phyloP scores from a whole-genome alignment of 2,113 vertebrate species.

The Lanius collurio region DNA sequence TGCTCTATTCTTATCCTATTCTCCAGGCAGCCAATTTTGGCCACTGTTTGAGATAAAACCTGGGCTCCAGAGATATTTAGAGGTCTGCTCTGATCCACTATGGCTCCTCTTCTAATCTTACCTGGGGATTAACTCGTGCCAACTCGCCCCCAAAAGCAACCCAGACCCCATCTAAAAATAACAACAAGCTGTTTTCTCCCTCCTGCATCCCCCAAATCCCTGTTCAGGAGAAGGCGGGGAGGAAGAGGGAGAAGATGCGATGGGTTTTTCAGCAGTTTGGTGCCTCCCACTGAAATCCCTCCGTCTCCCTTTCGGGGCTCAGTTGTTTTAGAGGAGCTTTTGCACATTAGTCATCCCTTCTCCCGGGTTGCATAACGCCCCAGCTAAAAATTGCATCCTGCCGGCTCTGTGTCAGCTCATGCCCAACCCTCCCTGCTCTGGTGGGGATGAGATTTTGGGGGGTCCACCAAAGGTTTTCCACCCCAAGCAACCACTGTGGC shows the following conservation, averaged over 20 bases:
- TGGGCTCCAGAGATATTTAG: neutral
- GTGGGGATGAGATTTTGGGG: neutral
- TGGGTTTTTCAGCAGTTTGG: conserved; percentile 25
- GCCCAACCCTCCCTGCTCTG: neutral
- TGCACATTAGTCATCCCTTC: conserved; percentile 65
- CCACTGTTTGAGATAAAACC: conserved; percentile 38
- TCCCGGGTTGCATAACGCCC: conserved; percentile 69
- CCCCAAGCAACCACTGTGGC: rapidly evolving
- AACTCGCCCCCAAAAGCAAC: neutral
- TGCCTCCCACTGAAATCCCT: conserved; percentile 57
- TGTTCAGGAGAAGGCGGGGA: neutral
- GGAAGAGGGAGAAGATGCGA: neutral
- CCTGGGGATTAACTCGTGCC: neutral
- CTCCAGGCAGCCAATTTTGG: conserved; percentile 49
- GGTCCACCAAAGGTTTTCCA: neutral
- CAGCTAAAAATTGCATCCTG: conserved; percentile 72
- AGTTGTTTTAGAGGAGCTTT: conserved; percentile 37
- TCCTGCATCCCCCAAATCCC: neutral
- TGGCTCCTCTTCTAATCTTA: neutral
- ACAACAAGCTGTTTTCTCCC: neutral
- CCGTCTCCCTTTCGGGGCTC: conserved; percentile 29
- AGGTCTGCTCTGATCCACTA: neutral
- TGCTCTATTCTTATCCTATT: conserved; percentile 57
- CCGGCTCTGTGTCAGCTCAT: conserved; percentile 55
- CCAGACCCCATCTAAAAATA: neutral